phyloP scores from a whole-genome alignment of 2,888 invertebrate genomes.

The Rhyacophila evoluta region DNA sequence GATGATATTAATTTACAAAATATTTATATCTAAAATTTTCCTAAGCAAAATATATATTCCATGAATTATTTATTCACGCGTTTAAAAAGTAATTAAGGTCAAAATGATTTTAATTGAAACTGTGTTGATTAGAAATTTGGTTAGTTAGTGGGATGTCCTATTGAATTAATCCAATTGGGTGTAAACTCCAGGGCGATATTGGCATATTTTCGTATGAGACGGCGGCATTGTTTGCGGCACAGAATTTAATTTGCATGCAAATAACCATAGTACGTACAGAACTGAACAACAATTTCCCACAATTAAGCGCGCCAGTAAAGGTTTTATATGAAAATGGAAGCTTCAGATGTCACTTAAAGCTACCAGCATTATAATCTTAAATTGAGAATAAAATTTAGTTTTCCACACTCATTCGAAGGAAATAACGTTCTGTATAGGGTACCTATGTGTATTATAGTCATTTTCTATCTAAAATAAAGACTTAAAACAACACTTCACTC shows the following conservation, averaged over 20 bases:
- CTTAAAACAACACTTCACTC: too few relatives aligned
- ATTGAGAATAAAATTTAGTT: too few relatives aligned
- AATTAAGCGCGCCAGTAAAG: constrained; percentile 1
- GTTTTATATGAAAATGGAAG: not conserved
- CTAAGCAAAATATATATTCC: too few relatives aligned
- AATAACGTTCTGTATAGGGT: too few relatives aligned
- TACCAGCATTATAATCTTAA: too few relatives aligned
- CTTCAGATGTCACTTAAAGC: not conserved
- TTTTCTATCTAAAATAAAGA: too few relatives aligned
- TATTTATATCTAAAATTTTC: too few relatives aligned
- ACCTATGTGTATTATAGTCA: too few relatives aligned
- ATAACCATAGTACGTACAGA: not conserved
- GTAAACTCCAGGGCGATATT: not conserved
- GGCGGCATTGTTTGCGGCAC: not conserved
- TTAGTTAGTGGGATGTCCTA: not conserved
- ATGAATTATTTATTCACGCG: not conserved
- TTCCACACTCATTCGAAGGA: too few relatives aligned
- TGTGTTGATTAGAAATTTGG: constrained; percentile 15
- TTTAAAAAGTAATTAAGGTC: not conserved
- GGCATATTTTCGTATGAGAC: constrained; percentile 18
- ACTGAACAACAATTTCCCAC: not conserved
- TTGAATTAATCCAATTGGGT: not conserved
- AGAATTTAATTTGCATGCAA: constrained; percentile 17
- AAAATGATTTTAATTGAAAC: constrained; percentile 11
- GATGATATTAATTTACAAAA: too few relatives aligned